phyloP scores from a whole-genome alignment of 2,888 invertebrate genomes.

The Charanyca ferruginea region DNA sequence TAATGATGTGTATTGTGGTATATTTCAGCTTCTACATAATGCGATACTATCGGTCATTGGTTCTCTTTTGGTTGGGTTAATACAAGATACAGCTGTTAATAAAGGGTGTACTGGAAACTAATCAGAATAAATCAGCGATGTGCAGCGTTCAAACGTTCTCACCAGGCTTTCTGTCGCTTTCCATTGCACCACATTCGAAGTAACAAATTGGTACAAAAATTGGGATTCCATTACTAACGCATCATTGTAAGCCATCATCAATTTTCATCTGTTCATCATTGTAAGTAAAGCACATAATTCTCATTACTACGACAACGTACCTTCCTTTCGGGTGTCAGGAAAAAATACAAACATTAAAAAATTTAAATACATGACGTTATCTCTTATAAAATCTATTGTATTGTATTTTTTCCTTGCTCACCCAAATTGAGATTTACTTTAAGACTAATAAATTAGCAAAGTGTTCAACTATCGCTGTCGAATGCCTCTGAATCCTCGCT shows the following conservation, averaged over 20 bases:
- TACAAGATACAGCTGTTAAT: constrained; percentile 91
- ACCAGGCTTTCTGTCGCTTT: constrained; percentile 90
- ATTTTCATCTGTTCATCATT: constrained; percentile 85
- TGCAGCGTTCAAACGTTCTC: constrained; percentile 81
- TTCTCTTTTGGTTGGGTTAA: constrained; percentile 91
- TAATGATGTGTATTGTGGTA: constrained; percentile 87
- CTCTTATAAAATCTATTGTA: background rate
- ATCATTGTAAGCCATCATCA: constrained; percentile 89
- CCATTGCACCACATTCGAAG: constrained; percentile 89
- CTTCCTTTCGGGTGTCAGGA: constrained; percentile 73
- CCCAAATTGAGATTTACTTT: constrained; percentile 23
- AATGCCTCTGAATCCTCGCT: constrained; percentile 17
- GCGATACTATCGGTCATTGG: constrained; percentile 90
- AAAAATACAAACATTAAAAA: constrained; percentile 62
- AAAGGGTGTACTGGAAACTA: constrained; percentile 90
- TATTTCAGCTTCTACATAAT: constrained; percentile 91
- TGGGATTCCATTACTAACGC: constrained; percentile 91
- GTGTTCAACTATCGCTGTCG: constrained; percentile 21
- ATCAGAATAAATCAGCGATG: constrained; percentile 83
- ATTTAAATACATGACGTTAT: background rate
- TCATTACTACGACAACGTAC: constrained; percentile 69
- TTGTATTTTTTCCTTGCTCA: constrained; percentile 44
- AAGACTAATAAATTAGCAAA: constrained; percentile 29
- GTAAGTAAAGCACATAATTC: constrained; percentile 89
- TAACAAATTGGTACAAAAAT: constrained; percentile 90